Base-by-base conservation (phyloP, 2,797 vertebrate genomes). In the Heliangelus exortis region DNA sequence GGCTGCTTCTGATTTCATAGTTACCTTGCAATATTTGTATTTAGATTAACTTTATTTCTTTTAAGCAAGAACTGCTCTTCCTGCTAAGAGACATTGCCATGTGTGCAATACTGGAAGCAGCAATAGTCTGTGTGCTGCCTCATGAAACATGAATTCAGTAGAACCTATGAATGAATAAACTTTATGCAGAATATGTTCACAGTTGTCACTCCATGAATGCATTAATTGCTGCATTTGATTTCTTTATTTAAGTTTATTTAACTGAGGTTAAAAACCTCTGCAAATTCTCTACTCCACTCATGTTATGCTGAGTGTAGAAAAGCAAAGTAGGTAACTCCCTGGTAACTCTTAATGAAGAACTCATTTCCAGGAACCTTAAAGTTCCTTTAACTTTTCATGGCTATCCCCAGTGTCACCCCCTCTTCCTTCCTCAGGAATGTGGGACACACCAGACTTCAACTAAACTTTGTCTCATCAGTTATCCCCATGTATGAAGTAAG, bases 1-100 rank as follows among this genome's bases (percentile, higher is more conserved):
- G 33, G 66, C 66, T 88, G 87, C 50, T 79, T 90, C 83, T 79
- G 79, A 69, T 93, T 95, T 88, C 41, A 12, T 84, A 78, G 88
- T 90, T 94, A 80, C 74, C 45, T 78, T 91, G 76, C 36, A 88
- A 47, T 82, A 90, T 91, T 33, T 79, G 5, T 86, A 59, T 79
- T 92, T 87, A 79, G 63, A 80, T 48, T 41, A 84, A 57, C 39
- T 91, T 8, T 57, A 51, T 84, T 94, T 91, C 79, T 88, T 67
- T 84, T 76, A 73, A 69, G 43, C 58, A 86, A 82, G 41, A 82
- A 7, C 63, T 58, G 69, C 18, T 93, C 53, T 86, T 90, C 48
- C 63, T 93, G 34, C 22, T 75, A 39, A 50, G 73, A 91, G 55
- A 43, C 19, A 2, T 12, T 84, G 77, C 69, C 68, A 15, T 71